These are phyloP conservation scores for Limenitis camilla DNA, from an alignment of 2,888 invertebrate species.

Conservation along the genomic window DNA sequence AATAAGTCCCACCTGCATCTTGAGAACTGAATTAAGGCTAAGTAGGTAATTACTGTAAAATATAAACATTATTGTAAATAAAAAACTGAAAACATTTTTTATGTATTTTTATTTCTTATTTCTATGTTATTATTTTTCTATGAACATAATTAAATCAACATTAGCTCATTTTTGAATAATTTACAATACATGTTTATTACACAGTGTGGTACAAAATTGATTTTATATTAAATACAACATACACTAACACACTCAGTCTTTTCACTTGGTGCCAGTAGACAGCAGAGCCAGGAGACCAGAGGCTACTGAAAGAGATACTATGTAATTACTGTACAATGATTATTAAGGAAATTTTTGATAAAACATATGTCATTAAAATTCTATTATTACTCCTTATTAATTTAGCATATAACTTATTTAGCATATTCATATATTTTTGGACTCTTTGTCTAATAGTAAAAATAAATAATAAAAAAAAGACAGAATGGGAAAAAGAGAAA, in stretches of 20 bases:
- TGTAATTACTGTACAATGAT: conserved; percentile 84
- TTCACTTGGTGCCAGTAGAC: conserved; percentile 91
- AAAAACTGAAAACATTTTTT: conserved; percentile 53
- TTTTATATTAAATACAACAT: conserved; percentile 17
- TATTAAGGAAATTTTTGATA: conserved; percentile 28
- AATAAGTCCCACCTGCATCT: conserved; percentile 55
- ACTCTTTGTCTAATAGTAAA: too few relatives aligned
- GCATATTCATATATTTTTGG: too few relatives aligned
- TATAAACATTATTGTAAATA: conserved; percentile 61
- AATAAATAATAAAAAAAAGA: too few relatives aligned
- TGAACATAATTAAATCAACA: conserved; percentile 31
- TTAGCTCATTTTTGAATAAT: conserved; percentile 29
- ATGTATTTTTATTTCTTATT: conserved; percentile 49
- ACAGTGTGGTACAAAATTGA: conserved; percentile 20
- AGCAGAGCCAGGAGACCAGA: conserved; percentile 94
- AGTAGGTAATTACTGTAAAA: conserved; percentile 34
- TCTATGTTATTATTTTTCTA: conserved; percentile 51
- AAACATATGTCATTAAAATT: background rate
- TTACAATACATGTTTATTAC: conserved; percentile 25
- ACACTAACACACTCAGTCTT: conserved; percentile 20
- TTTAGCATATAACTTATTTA: too few relatives aligned
- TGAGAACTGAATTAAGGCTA: conserved; percentile 38
- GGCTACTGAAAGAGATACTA: conserved; percentile 90
- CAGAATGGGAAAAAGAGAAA: too few relatives aligned
- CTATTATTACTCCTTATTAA: too few relatives aligned